Conservation (phyloP, 2,888 invertebrate species). For the Diarsia rubi region DNA sequence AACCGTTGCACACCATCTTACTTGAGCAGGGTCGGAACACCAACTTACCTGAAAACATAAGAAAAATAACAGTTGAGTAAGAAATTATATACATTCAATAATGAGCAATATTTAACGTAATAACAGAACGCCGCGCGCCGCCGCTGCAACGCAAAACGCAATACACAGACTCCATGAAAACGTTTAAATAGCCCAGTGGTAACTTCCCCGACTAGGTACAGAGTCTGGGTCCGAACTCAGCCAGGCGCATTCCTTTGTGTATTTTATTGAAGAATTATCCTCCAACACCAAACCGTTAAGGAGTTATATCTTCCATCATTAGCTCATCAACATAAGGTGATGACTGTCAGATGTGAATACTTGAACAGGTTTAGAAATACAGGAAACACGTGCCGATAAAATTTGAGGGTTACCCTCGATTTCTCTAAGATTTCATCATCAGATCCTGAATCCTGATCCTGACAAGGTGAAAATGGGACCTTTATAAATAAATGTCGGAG, state of each 20-base stretch:
- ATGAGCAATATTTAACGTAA: not conserved
- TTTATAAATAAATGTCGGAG: too few relatives aligned
- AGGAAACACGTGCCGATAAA: too few relatives aligned
- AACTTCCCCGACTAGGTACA: not conserved
- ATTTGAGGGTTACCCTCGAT: too few relatives aligned
- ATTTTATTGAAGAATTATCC: too few relatives aligned
- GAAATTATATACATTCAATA: slow-evolving; percentile 9
- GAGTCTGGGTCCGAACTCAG: not conserved
- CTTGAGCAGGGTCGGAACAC: slow-evolving; percentile 32
- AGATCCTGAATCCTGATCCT: too few relatives aligned
- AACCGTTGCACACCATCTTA: slow-evolving; percentile 29
- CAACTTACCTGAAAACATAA: slow-evolving; percentile 68
- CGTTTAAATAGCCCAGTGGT: not conserved
- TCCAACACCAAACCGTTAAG: too few relatives aligned
- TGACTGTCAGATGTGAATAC: too few relatives aligned
- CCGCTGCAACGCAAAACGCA: not conserved
- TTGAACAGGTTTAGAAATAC: too few relatives aligned
- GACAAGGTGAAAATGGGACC: too few relatives aligned
- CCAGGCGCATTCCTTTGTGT: not conserved
- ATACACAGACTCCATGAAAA: not conserved
- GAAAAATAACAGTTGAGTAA: slow-evolving; percentile 34
- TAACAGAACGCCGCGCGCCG: not conserved
- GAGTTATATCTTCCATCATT: too few relatives aligned
- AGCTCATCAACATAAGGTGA: too few relatives aligned
- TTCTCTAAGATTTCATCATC: too few relatives aligned